Evolutionary conservation across 2,113 vertebrate genomes (phyloP).

Genomic region (Isichthys henryi): DNA sequence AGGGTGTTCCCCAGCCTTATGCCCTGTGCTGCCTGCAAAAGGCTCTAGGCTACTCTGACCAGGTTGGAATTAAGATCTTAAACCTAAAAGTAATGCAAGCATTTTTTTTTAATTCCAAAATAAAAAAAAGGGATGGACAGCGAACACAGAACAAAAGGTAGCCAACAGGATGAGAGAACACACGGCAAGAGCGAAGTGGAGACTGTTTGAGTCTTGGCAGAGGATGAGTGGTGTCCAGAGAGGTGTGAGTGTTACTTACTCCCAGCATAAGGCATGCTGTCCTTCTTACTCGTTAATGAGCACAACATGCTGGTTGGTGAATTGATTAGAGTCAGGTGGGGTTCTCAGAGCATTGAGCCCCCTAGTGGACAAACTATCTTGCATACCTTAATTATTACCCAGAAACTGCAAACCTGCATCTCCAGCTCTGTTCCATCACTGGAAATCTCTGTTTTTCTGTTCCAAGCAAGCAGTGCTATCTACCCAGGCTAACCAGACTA

Average conservation of each 20-base stretch:
- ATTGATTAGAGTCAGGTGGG: constrained; percentile 90
- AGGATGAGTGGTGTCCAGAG: constrained; percentile 29
- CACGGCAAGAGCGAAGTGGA: not conserved
- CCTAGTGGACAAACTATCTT: constrained; percentile 72
- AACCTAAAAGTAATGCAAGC: not conserved
- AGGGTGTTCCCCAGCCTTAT: not conserved
- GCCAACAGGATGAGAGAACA: not conserved
- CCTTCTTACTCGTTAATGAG: constrained; percentile 80
- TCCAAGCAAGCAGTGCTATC: not conserved
- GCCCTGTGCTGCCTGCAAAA: not conserved
- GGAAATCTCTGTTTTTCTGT: constrained; percentile 48
- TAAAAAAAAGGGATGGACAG: not conserved
- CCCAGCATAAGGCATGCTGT: constrained; percentile 63
- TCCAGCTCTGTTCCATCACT: constrained; percentile 61
- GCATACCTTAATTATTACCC: constrained; percentile 92
- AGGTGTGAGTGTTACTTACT: constrained; percentile 65
- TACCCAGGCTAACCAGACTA: not conserved
- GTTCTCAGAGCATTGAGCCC: constrained; percentile 63
- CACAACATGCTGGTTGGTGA: constrained; percentile 62
- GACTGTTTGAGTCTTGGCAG: constrained; percentile 33
- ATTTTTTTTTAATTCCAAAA: not conserved
- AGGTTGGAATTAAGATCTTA: not conserved
- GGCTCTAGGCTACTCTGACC: not conserved
- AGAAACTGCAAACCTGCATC: constrained; percentile 75
- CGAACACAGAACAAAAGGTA: not conserved